phyloP scores from a whole-genome alignment of 2,113 vertebrate species.

The Lethenteron camtschaticum region DNA sequence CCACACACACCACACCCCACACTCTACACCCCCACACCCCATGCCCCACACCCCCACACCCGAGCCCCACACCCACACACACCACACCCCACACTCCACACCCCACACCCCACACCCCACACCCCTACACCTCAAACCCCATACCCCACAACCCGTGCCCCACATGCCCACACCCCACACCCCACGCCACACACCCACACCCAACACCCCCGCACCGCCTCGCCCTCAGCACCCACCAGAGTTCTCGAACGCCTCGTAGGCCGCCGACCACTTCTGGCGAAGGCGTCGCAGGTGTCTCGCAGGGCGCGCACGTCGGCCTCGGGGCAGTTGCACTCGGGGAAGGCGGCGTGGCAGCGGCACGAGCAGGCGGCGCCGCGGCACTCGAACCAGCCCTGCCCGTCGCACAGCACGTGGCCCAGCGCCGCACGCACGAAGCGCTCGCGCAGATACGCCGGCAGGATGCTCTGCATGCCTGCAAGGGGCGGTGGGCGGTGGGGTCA shows the following conservation, averaged over 20 bases:
- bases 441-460: slow-evolving; percentile 3
- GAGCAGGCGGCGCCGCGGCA: not conserved
- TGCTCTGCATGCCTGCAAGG: slow-evolving; percentile 1
- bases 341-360: not conserved
- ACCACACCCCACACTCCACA: too few species aligned
- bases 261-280: not conserved
- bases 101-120: too few species aligned
- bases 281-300: not conserved
- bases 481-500: not conserved
- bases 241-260: not conserved
- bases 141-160: too few species aligned
- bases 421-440: slow-evolving; percentile 5
- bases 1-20: too few species aligned
- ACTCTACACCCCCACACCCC: too few species aligned
- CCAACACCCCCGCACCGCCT: too few species aligned
- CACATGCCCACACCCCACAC: too few species aligned
- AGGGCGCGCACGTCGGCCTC: not conserved
- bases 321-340: slow-evolving; percentile 7
- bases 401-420: slow-evolving; percentile 2
- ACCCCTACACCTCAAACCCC: too few species aligned
- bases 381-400: not conserved
- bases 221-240: not conserved
- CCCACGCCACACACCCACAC: too few species aligned
- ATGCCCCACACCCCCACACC: too few species aligned
- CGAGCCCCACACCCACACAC: too few species aligned